Percentiles rank a stretch among this genome's conserved stretches.
Conservation (phyloP, 2,113 vertebrate genomes). For the Semnornis frantzii region DNA sequence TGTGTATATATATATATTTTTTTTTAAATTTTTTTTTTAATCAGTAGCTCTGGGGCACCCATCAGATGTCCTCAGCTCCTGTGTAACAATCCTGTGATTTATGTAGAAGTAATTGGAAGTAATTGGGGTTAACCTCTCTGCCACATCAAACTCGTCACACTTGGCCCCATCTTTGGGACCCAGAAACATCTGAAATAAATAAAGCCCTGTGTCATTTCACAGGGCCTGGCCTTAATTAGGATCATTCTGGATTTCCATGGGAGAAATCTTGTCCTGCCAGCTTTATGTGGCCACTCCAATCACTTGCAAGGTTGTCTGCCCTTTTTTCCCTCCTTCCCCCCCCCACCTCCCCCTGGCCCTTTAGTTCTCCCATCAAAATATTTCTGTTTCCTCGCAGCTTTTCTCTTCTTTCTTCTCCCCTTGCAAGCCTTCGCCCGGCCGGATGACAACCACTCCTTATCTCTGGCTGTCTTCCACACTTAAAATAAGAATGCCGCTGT, state of each 20-base stretch:
- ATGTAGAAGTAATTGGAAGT: slow-evolving; percentile 68
- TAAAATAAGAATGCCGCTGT: slow-evolving; percentile 40
- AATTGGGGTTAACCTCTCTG: slow-evolving; percentile 69
- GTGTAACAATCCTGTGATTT: slow-evolving; percentile 45
- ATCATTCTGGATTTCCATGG: slow-evolving; percentile 38
- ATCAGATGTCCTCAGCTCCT: neutral
- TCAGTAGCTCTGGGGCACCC: neutral
- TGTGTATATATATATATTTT: neutral
- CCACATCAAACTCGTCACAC: slow-evolving; percentile 61
- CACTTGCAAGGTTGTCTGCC: slow-evolving; percentile 14
- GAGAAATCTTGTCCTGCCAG: slow-evolving; percentile 23
- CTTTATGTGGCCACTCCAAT: neutral
- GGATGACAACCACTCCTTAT: slow-evolving; percentile 61
- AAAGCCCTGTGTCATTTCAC: slow-evolving; percentile 52
- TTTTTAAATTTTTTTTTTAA: neutral
- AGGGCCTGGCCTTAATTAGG: slow-evolving; percentile 59
- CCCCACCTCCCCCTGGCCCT: neutral
- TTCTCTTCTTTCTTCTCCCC: neutral
- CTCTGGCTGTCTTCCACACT: slow-evolving; percentile 59
- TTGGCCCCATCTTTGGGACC: slow-evolving; percentile 56
- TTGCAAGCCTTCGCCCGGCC: neutral
- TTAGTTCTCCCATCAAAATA: slow-evolving; percentile 22
- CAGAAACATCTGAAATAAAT: slow-evolving; percentile 71
- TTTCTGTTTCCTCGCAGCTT: neutral
- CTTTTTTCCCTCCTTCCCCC: neutral